These are phyloP conservation scores for Drosophila macrospina DNA, from an alignment of 2,888 invertebrate genomes.

Conservation along the genomic window DNA sequence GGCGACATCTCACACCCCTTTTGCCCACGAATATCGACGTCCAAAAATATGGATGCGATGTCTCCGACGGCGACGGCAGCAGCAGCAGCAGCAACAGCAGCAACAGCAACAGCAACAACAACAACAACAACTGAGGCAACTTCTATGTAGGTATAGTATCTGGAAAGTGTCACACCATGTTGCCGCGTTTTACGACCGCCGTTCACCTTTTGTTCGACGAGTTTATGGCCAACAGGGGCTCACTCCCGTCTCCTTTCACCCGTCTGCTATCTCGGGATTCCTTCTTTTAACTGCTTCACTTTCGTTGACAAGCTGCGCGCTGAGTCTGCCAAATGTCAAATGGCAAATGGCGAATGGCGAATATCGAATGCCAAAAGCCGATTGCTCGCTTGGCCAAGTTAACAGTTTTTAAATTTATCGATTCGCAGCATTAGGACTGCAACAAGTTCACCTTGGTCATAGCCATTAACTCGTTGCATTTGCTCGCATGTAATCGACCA, in stretches of 20 bases:
- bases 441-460: constrained; percentile 59
- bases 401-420: constrained; percentile 56
- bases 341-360: constrained; percentile 18
- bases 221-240: constrained; percentile 64
- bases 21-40: constrained; percentile 35
- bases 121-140: constrained; percentile 17
- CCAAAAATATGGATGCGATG: constrained; percentile 65
- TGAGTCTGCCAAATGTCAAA: constrained; percentile 24
- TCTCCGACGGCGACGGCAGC: constrained; percentile 15
- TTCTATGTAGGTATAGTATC: constrained; percentile 37
- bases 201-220: constrained; percentile 73
- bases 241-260: constrained; percentile 36
- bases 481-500: constrained; percentile 14
- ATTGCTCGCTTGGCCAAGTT: constrained; percentile 25
- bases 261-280: constrained; percentile 6
- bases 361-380: constrained; percentile 23
- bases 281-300: constrained; percentile 70
- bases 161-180: constrained; percentile 76
- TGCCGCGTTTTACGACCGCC: constrained; percentile 75
- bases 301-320: constrained; percentile 52
- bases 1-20: constrained; percentile 43
- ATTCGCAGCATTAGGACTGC: constrained; percentile 35
- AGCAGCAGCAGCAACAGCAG: constrained; percentile 10
- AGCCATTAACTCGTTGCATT: constrained; percentile 48
- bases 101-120: constrained; percentile 9